Evolutionary conservation across 2,797 vertebrate species (phyloP), one percentile per base, ranked within the genome.

Genomic region (Sciurus vulgaris): DNA sequence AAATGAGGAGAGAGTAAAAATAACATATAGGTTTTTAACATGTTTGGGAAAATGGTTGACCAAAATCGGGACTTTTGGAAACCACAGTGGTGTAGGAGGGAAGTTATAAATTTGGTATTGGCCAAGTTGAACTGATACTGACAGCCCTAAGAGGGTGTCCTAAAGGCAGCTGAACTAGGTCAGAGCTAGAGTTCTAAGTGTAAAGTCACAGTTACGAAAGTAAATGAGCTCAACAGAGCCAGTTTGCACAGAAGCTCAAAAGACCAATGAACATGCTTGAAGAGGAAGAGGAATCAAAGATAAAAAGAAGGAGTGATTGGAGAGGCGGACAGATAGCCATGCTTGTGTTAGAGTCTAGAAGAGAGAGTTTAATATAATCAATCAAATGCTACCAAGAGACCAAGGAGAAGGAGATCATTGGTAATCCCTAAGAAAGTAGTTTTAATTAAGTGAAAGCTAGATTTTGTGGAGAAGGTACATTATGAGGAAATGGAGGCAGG

Each of bases 1-100:
- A 89, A 94, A 83, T 63, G 69, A 88, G 28, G 54, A 86, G 67
- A 90, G 33, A 93, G 5, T 89, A 93, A 93, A 86, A 87, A 84
- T 94, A 82, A 72, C 61, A 73, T 69, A 74, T 0, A 91, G 15
- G 38, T 88, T 96, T 95, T 93, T 82, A 90, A 61, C 12, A 44
- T 47, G 3, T 87, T 63, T 84, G 54, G 28, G 54, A 7, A 94
- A 92, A 82, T 87, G 28, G 24, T 54, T 89, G 35, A 78, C 74
- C 72, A 93, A 89, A 93, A 84, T 82, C 41, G 35, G 47, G 92
- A 73, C 30, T 82, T 13, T 77, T 49, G 28, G 73, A 59, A 26
- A 18, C 54, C 67, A 93, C n/a, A 74, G 41, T 74, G 24, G 13
- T 77, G 89, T 92, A 88, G 51, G 38, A 77, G 56, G 72, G 56